phyloP scores from a whole-genome alignment of 2,888 invertebrate species.

The Lordiphosa fenestrarum region DNA sequence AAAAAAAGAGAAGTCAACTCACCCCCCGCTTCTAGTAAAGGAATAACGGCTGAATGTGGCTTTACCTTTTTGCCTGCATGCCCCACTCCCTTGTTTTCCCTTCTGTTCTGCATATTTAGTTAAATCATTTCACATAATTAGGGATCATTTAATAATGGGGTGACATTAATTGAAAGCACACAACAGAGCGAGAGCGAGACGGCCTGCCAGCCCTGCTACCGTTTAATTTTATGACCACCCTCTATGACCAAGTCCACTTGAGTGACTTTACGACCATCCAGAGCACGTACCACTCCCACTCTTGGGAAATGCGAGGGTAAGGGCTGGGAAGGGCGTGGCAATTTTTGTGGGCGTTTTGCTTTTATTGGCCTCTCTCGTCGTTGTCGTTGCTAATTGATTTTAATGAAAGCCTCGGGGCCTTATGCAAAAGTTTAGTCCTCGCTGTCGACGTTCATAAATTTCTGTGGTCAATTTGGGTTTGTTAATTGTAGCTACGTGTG shows the following conservation, averaged over 20 bases:
- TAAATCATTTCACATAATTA: constrained; percentile 81
- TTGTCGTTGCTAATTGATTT: constrained; percentile 70
- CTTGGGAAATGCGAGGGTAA: constrained; percentile 6
- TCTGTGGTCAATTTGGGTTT: constrained; percentile 77
- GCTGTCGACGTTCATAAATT: constrained; percentile 59
- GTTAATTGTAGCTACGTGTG: constrained; percentile 73
- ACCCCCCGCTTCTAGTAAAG: constrained; percentile 3
- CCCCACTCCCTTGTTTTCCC: constrained; percentile 7
- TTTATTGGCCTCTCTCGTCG: constrained; percentile 69
- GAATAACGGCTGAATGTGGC: constrained; percentile 42
- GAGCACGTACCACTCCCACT: constrained; percentile 36
- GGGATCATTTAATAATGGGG: constrained; percentile 81
- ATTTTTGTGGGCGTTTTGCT: constrained; percentile 48
- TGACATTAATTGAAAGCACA: constrained; percentile 80
- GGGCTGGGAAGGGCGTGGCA: constrained; percentile 41
- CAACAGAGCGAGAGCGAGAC: constrained; percentile 10
- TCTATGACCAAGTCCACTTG: constrained; percentile 59
- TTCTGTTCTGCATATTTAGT: constrained; percentile 63
- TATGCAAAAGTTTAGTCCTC: constrained; percentile 38
- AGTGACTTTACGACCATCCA: constrained; percentile 58
- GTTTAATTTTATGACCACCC: constrained; percentile 67
- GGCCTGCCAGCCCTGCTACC: constrained; percentile 46
- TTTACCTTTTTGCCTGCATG: constrained; percentile 40
- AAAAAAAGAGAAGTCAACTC: constrained; percentile 25
- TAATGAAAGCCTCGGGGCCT: constrained; percentile 53